Evolutionary conservation across 2,888 invertebrate genomes (phyloP).

Genomic region (Rambutsinella grinnellia): DNA sequence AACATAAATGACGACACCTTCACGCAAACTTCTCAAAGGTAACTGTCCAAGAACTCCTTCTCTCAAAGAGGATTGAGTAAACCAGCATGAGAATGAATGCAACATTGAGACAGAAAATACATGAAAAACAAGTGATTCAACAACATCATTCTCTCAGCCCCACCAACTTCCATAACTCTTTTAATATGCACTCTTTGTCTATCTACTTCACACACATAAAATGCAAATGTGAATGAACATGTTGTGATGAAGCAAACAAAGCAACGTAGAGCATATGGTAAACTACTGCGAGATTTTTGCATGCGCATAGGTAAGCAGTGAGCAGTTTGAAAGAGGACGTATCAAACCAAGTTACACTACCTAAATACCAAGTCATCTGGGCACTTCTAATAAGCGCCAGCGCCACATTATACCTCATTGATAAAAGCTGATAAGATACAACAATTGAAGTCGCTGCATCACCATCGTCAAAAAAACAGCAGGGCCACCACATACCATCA

Average conservation of each 20-base stretch:
- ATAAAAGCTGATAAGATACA: neutral
- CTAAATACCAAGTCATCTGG: no score
- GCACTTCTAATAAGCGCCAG: neutral
- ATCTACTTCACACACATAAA: neutral
- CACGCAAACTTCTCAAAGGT: constrained; percentile 38
- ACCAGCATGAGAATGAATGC: neutral
- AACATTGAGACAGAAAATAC: neutral
- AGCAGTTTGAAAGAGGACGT: no score
- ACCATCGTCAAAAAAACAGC: neutral
- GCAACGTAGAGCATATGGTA: no score
- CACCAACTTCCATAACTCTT: neutral
- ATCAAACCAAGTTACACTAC: no score
- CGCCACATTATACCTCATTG: neutral
- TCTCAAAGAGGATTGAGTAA: neutral
- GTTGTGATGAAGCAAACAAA: neutral
- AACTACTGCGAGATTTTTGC: no score
- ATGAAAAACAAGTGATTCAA: neutral
- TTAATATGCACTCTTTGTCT: neutral
- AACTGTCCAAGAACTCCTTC: constrained; percentile 36
- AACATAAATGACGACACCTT: constrained; percentile 43
- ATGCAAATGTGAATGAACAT: neutral
- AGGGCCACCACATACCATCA: constrained; percentile 1
- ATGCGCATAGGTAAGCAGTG: no score
- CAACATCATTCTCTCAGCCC: neutral
- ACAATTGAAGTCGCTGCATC: neutral